These are phyloP conservation scores for Tichodroma muraria DNA, from an alignment of 2,113 vertebrate genomes.

Conservation along the genomic window DNA sequence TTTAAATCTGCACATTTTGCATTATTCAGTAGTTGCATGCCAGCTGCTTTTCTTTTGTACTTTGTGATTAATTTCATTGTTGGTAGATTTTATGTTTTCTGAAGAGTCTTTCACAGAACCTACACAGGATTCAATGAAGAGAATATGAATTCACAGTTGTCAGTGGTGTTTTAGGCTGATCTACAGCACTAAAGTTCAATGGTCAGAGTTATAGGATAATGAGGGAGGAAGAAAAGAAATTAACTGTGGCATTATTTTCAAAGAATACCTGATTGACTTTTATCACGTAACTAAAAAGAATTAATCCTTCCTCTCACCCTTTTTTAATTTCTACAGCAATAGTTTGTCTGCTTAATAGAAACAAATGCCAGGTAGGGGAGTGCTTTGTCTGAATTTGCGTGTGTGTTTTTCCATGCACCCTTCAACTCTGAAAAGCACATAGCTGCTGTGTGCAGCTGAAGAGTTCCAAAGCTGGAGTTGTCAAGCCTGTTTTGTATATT, in stretches of 20 bases:
- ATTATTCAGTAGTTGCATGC: constrained; percentile 64
- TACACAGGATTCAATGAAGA: constrained; percentile 43
- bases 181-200: constrained; percentile 47
- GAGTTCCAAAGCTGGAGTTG: constrained; percentile 49
- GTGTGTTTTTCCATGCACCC: constrained; percentile 10
- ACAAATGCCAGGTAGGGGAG: constrained; percentile 49
- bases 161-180: constrained; percentile 43
- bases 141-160: constrained; percentile 51
- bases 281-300: constrained; percentile 9
- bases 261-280: constrained; percentile 33
- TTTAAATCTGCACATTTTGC: constrained; percentile 64
- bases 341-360: constrained; percentile 29
- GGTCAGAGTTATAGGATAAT: constrained; percentile 30
- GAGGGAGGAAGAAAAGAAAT: constrained; percentile 16
- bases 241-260: constrained; percentile 36
- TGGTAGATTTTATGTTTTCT: constrained; percentile 69
- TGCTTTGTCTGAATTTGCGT: constrained; percentile 51
- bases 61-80: constrained; percentile 73
- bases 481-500: constrained; percentile 8
- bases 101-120: constrained; percentile 57
- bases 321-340: constrained; percentile 43
- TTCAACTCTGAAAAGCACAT: constrained; percentile 24
- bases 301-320: neutral
- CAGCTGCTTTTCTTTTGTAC: constrained; percentile 71
- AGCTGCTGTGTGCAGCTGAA: neutral